Evolutionary conservation across 2,888 invertebrate genomes (phyloP), one percentile per base, ranked within the genome.

Genomic region (Epinotia brunnichana): DNA sequence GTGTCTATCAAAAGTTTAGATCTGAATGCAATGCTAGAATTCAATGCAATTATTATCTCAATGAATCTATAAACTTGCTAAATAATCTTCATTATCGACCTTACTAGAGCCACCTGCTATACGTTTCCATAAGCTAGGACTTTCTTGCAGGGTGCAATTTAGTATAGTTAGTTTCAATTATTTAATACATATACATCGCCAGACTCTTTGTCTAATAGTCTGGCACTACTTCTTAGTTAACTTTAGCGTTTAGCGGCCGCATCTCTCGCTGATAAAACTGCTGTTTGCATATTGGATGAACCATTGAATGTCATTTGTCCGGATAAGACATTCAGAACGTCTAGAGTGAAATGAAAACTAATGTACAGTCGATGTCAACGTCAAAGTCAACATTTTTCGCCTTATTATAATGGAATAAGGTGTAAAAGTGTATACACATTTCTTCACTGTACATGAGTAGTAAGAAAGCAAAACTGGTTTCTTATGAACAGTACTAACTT

Each of bases 131-230:
- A 39, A 54, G 29, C n/a, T 64, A 53, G 53, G 21, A 41, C 54
- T 54, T 64, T 39, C 21, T 54, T 64, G 39, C 64, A 54, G 53
- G 66, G 41, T 66, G 66, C 66, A 56, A 56, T 56, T 17, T 66
- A 29, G 21, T 19, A 21, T 64, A 54, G 44, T 2, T 53, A 53
- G 54, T 66, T 54, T 11, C 19, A 54, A 39, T 66, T 21, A 35
- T 19, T 53, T n/a, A 54, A 13, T 53, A 54, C 19, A 10, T 21
- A 5, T 64, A n/a, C 56, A n/a, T 41, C 29, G 54, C 41, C 66
- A 66, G 54, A 41, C 41, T 41, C 5, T 54, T 21, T n/a, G 54
- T 39, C 21, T 5, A 41, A 21, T 54, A 15, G 39, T 66, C 54
- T 66, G 66, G 66, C 66, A 41, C 56, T 64, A 63, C 17, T 17